These are phyloP conservation scores for Anticlea derivata DNA, from an alignment of 2,888 invertebrate species.

Conservation along the genomic window DNA sequence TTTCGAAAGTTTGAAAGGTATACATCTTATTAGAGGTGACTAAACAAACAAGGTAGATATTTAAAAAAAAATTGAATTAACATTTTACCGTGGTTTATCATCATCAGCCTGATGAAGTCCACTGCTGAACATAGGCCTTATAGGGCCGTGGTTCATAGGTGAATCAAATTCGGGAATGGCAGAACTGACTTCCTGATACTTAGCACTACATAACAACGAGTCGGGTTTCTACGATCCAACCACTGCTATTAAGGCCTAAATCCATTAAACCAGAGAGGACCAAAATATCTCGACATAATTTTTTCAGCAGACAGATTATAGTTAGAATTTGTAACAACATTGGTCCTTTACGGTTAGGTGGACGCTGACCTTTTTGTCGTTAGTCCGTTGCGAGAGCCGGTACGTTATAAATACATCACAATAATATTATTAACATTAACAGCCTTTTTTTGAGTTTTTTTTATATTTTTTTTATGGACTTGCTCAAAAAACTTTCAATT, in stretches of 20 bases:
- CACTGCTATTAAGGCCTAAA: conserved; percentile 25
- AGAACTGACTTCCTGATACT: conserved; percentile 36
- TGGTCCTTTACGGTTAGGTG: conserved; percentile 9
- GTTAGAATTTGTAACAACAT: no score
- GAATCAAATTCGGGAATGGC: not conserved
- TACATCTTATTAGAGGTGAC: no score
- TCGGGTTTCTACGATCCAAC: conserved; percentile 63
- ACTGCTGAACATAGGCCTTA: not conserved
- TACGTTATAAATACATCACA: conserved; percentile 72
- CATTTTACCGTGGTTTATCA: no score
- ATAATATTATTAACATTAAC: conserved; percentile 58
- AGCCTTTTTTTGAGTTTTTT: conserved; percentile 74
- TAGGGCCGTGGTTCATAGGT: not conserved
- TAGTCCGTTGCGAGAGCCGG: conserved; percentile 68
- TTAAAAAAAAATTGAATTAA: no score
- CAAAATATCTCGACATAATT: not conserved
- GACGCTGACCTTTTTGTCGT: conserved; percentile 29
- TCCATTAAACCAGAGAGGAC: conserved; percentile 17
- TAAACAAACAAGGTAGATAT: no score
- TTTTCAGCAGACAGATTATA: no score
- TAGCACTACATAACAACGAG: conserved; percentile 64
- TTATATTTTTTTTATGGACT: conserved; percentile 49
- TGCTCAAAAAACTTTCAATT: conserved; percentile 37
- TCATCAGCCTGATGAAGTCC: no score
- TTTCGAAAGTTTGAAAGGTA: no score